A percentile compares a stretch with the other conserved stretches of the same genome.
Evolutionary conservation across 2,888 invertebrate genomes (phyloP).

Genomic region (Altica lythri): DNA sequence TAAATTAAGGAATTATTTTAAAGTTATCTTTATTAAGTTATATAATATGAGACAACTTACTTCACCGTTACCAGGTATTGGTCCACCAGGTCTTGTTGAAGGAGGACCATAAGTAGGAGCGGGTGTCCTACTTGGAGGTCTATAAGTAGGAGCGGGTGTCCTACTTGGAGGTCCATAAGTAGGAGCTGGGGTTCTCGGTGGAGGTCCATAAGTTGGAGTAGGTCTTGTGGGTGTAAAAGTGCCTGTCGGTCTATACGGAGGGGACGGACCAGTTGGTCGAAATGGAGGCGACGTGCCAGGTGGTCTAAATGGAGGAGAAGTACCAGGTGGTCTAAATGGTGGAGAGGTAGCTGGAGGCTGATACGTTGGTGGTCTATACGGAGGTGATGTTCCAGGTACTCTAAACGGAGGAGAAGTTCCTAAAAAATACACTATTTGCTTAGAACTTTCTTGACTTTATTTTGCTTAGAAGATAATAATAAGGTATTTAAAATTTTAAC

Average conservation of each 20-base stretch:
- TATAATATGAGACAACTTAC: conserved; percentile 30
- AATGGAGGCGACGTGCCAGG: conserved; percentile 37
- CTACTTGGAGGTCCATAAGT: conserved; percentile 29
- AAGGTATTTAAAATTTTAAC: neutral
- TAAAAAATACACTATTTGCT: too few relatives aligned
- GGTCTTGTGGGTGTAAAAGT: conserved; percentile 27
- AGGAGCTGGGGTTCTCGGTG: conserved; percentile 28
- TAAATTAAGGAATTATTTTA: conserved; percentile 31
- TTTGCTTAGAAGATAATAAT: neutral
- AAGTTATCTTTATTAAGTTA: too few relatives aligned
- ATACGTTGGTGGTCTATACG: too few relatives aligned
- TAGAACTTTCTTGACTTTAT: too few relatives aligned
- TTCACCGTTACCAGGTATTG: conserved; percentile 40
- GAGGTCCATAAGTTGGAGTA: conserved; percentile 16
- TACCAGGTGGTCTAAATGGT: conserved; percentile 24
- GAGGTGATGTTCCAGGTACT: too few relatives aligned
- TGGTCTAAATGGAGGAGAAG: conserved; percentile 41
- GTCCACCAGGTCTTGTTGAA: conserved; percentile 35
- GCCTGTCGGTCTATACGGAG: conserved; percentile 16
- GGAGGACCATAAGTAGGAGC: conserved; percentile 35
- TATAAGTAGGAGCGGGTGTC: conserved; percentile 25
- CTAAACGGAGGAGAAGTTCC: too few relatives aligned
- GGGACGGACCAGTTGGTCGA: conserved; percentile 32
- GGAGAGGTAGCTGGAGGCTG: conserved; percentile 24
- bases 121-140: conserved; percentile 27